Percentiles rank a stretch among this genome's conserved stretches.
Evolutionary conservation across 2,797 vertebrate species (phyloP).

Genomic region (Pogonophryne albipinna): DNA sequence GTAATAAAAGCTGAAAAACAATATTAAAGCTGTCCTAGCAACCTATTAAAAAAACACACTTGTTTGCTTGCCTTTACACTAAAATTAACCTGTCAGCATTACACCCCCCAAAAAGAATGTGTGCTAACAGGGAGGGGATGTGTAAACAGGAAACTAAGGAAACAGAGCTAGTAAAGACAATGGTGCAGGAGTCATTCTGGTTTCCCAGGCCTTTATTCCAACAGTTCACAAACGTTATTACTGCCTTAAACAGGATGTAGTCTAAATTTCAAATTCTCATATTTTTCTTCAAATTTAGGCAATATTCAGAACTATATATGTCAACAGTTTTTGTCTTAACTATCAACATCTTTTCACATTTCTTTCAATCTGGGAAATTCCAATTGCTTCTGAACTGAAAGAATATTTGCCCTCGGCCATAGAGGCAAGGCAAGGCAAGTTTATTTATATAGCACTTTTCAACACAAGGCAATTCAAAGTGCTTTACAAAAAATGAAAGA

Average conservation of each 20-base stretch:
- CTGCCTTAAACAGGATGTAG: conserved; percentile 22
- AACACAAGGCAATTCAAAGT: no score
- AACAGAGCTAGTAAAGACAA: conserved; percentile 71
- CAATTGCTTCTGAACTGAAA: background rate
- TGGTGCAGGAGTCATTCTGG: conserved; percentile 57
- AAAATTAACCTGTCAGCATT: conserved; percentile 40
- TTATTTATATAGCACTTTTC: no score
- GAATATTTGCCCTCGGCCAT: background rate
- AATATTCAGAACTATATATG: conserved; percentile 3
- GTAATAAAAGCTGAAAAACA: no score
- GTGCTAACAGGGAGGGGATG: conserved; percentile 57
- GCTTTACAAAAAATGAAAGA: no score
- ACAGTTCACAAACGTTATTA: conserved; percentile 13
- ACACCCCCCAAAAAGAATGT: conserved; percentile 64
- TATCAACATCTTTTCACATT: background rate
- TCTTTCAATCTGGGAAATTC: conserved; percentile 24
- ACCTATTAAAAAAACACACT: conserved; percentile 1
- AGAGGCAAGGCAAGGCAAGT: no score
- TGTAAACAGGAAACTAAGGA: conserved; percentile 79
- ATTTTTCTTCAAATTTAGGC: background rate
- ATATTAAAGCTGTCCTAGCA: background rate
- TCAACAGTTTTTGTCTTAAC: background rate
- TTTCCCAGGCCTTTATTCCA: conserved; percentile 46
- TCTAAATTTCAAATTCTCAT: background rate
- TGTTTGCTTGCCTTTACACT: background rate